A percentile compares a stretch with the other conserved stretches of the same genome.
Evolutionary conservation across 2,888 invertebrate genomes (phyloP).

Genomic region (Sinotaia quadrata): DNA sequence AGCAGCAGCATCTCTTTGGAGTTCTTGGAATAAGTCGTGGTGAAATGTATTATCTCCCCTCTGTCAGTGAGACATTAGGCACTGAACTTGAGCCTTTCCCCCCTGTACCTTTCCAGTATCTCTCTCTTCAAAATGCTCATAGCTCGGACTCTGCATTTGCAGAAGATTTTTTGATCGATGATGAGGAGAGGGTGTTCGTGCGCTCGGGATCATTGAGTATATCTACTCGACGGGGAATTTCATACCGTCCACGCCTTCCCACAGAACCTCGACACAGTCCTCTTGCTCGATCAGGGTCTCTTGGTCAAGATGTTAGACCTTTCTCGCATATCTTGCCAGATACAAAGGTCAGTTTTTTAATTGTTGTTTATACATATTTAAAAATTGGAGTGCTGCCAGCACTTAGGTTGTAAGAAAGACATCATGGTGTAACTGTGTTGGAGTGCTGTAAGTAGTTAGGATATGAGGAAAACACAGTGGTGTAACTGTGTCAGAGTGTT

Average conservation of each 20-base stretch:
- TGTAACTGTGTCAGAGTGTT: no score
- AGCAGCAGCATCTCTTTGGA: slow-evolving; percentile 22
- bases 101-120: slow-evolving; percentile 65
- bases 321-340: slow-evolving; percentile 57
- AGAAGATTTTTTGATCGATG: slow-evolving; percentile 68
- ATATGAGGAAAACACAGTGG: no score
- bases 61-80: slow-evolving; percentile 64
- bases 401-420: no score
- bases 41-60: slow-evolving; percentile 59
- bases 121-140: slow-evolving; percentile 62
- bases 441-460: no score
- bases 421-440: no score
- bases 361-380: no score
- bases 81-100: slow-evolving; percentile 65
- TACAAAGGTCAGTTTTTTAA: slow-evolving; percentile 49
- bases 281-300: slow-evolving; percentile 63
- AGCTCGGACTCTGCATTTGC: slow-evolving; percentile 69
- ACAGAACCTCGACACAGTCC: slow-evolving; percentile 66
- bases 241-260: slow-evolving; percentile 59
- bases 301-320: slow-evolving; percentile 60
- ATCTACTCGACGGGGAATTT: slow-evolving; percentile 38
- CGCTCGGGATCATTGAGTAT: slow-evolving; percentile 64
- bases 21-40: slow-evolving; percentile 37
- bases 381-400: no score
- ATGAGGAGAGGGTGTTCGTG: slow-evolving; percentile 63